A percentile compares a stretch with the other conserved stretches of the same genome.
Conservation (phyloP, 2,888 invertebrate genomes). For the Tenthredo notha region DNA sequence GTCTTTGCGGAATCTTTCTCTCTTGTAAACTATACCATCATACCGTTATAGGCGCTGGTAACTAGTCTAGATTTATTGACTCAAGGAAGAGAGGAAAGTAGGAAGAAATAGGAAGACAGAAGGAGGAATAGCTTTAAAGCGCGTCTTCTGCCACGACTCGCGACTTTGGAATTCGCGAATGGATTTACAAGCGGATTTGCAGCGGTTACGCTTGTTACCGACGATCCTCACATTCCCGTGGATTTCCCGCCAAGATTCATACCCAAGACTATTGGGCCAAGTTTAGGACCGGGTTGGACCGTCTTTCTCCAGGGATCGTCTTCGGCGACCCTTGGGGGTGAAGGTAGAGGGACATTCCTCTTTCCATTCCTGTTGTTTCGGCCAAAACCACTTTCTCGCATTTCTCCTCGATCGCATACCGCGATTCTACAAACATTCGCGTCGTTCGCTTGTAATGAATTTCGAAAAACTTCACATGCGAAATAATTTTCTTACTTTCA, state of each 20-base stretch:
- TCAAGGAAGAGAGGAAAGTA: background rate
- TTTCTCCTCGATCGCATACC: background rate
- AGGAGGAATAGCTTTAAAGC: background rate
- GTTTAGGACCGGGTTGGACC: background rate
- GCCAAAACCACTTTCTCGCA: background rate
- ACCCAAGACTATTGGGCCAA: conserved; percentile 17
- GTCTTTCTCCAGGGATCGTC: conserved; percentile 3
- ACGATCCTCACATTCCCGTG: conserved; percentile 46
- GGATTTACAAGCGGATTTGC: conserved; percentile 48
- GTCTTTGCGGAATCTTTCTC: background rate
- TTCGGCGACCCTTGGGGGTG: conserved; percentile 4
- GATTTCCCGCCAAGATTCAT: conserved; percentile 45
- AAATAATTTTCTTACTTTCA: background rate
- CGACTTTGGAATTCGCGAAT: conserved; percentile 41
- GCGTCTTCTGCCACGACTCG: background rate
- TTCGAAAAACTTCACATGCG: background rate
- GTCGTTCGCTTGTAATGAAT: background rate
- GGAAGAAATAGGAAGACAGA: background rate
- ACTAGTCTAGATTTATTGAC: conserved; percentile 15
- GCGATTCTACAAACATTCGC: background rate
- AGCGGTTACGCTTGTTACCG: conserved; percentile 48
- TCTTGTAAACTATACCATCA: background rate
- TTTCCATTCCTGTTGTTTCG: conserved; percentile 21
- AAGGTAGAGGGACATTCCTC: conserved; percentile 32
- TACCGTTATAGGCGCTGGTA: background rate